Evolutionary conservation across 2,888 invertebrate species (phyloP), one percentile per base, ranked within the genome.

Genomic region (Eupsilia transversa): DNA sequence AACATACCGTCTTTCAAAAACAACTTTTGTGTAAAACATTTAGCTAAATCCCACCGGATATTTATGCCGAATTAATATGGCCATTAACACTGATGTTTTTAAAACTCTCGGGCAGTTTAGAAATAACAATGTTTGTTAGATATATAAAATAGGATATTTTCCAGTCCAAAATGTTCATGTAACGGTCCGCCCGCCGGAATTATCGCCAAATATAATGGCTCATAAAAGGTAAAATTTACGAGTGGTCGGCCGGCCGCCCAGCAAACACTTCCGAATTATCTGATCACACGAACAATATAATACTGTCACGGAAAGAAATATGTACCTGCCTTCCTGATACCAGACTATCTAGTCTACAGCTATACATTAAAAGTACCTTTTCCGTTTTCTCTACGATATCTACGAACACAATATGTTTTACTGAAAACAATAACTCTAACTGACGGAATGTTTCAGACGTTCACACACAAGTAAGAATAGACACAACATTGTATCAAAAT

Each of bases 171-270:
- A 90, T 90, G 88, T 89, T 87, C 91, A 87, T 90, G 87, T 87
- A 89, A 89, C 90, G 89, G 89, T 86, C 85, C 84, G 88, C 86
- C 57, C 68, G 79, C 67, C 67, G 87, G 90, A 93, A 92, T 94
- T 93, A 93, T 93, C 91, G 91, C 89, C 91, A 91, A 91, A 91
- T 93, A 93, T 94, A 94, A 94, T 93, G 94, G 94, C 87, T 93
- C 93, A 94, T 94, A 94, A 94, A 94, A 92, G 92, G 90, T 91
- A 83, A 89, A 94, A 94, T 94, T 95, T 95, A 95, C 91, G 93
- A 92, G 89, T 90, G 90, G 88, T 87, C 90, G 87, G 89, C 88
- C 85, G 89, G 88, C 86, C 88, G 86, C 83, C 85, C 79, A 67
- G 86, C 85, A 84, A 88, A 87, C 87, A 90, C 90, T 91, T 90